phyloP scores from a whole-genome alignment of 2,797 vertebrate species.

The Helicolenus hilgendorfi region DNA sequence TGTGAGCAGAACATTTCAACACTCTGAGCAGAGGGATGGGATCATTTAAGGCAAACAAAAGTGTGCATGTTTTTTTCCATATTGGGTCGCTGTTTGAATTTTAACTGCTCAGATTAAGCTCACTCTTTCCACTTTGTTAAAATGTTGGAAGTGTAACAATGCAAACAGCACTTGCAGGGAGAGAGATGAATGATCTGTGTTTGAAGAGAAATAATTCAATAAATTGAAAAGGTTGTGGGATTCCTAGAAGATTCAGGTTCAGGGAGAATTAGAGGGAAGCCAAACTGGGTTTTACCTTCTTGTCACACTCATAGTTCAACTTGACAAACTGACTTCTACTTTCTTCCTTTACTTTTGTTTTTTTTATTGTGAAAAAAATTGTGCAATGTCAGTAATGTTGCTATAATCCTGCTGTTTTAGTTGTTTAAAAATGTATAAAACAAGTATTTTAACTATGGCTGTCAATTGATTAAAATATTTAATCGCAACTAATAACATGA shows the following conservation, averaged over 20 bases:
- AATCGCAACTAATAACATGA: fast-evolving
- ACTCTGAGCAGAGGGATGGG: neutral
- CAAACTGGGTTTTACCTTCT: neutral
- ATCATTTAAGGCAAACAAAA: neutral
- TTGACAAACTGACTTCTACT: neutral
- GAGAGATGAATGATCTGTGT: neutral
- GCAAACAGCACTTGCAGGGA: neutral
- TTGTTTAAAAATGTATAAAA: too few species aligned
- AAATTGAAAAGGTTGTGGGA: neutral
- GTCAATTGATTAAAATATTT: too few species aligned
- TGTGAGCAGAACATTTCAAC: neutral
- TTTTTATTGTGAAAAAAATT: neutral
- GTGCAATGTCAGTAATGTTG: neutral
- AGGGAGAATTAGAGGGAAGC: neutral
- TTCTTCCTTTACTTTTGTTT: neutral
- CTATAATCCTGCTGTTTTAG: too few species aligned
- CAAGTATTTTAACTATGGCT: fast-evolving
- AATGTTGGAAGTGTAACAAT: neutral
- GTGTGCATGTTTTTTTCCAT: neutral
- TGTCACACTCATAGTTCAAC: neutral
- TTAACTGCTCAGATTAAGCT: neutral
- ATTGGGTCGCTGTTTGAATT: neutral
- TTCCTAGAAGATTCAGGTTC: neutral
- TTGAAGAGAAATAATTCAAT: constrained; percentile 2
- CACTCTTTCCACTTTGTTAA: neutral